Base-by-base conservation (phyloP, 2,113 vertebrate genomes). In the Antigone vipio region DNA sequence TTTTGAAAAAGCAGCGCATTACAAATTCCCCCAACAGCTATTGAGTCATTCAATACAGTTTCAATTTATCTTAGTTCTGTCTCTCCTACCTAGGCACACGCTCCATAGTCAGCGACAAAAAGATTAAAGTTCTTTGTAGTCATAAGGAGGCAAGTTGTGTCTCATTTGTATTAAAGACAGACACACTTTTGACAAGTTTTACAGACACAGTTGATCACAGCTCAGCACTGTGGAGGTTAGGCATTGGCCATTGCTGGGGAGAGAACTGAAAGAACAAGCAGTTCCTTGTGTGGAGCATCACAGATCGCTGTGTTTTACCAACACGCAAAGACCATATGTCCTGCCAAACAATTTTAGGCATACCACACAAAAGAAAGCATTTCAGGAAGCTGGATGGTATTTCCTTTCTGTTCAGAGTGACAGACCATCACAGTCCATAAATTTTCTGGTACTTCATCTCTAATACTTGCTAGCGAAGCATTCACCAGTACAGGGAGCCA, bases 401-500 rank as follows among this genome's bases (percentile, higher is more conserved):
- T 96, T 87, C 76, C 91, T 80, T 78, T 34, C 91, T 75, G 52
- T 72, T 89, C 81, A 29, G 89, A 95, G 89, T 89, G 87, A 94
- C 87, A 96, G 94, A 96, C 93, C 87, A 92, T 91, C 77, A 89
- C 94, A 96, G 87, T 44, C 87, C 94, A 89, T 85, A 88, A 79
- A 93, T 94, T 89, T 95, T 60, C 96, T 91, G 53, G 21, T 89
- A 40, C 81, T 85, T 79, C 2, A 0, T 81, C 77, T 96, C 40
- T 76, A 86, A 66, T 68, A 35, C 76, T 68, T 22, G 67, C 71
- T 63, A 52, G 69, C 0, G 1, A 85, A 92, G 60, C 2, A 0
- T 79, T 97, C 0, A 0, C 42, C 6, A 35, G 40, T 16, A 42
- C 30, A 53, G 30, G 24, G 23, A 92, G 89, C 73, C 87, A 94